phyloP scores from a whole-genome alignment of 2,113 vertebrate genomes.

The Cyprinodon variegatus region DNA sequence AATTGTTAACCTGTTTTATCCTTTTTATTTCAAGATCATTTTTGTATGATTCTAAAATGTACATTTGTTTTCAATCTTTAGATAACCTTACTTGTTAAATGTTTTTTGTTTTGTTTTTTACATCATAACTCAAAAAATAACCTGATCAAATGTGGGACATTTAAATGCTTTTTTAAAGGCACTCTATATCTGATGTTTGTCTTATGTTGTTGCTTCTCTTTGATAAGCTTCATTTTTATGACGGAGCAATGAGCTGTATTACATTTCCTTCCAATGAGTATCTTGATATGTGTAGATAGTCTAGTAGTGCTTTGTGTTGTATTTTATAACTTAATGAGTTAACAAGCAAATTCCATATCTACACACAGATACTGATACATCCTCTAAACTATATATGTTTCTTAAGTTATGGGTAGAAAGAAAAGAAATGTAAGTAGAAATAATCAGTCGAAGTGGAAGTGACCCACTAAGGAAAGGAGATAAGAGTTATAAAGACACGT shows the following conservation, averaged over 20 bases:
- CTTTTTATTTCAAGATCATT: too few relatives aligned
- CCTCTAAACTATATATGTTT: background rate
- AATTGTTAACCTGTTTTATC: too few relatives aligned
- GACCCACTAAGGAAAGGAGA: too few relatives aligned
- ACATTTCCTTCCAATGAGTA: background rate
- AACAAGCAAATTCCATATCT: conserved; percentile 27
- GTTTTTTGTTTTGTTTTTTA: too few relatives aligned
- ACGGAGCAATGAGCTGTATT: conserved; percentile 2
- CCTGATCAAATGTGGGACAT: background rate
- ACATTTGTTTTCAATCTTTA: too few relatives aligned
- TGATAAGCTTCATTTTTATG: conserved; percentile 36
- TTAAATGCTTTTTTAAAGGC: too few relatives aligned
- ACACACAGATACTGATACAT: conserved; percentile 24
- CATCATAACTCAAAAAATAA: too few relatives aligned
- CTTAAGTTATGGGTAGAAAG: background rate
- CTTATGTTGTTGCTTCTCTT: background rate
- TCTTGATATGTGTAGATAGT: conserved; percentile 26
- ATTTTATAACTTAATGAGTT: conserved; percentile 43
- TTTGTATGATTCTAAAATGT: too few relatives aligned
- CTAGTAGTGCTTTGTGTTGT: conserved; percentile 27
- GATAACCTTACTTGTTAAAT: too few relatives aligned
- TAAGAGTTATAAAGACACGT: too few relatives aligned
- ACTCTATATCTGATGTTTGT: background rate
- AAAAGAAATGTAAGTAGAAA: background rate
- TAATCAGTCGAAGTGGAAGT: too few relatives aligned